phyloP scores from a whole-genome alignment of 2,888 invertebrate species.

The Busseola fusca region DNA sequence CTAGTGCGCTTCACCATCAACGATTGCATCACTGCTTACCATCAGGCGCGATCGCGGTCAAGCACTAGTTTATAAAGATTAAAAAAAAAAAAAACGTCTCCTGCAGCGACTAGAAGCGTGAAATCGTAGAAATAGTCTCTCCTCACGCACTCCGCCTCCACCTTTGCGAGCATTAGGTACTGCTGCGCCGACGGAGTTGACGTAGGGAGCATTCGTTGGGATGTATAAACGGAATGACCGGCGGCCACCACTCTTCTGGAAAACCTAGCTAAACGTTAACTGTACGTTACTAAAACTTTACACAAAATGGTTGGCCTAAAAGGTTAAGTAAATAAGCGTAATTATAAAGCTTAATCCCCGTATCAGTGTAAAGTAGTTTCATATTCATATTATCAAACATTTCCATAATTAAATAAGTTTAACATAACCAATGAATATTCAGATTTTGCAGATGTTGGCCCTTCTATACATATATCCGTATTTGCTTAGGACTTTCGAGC shows the following conservation, averaged over 20 bases:
- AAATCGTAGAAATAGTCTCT: no score
- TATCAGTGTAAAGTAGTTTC: background rate
- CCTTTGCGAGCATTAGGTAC: no score
- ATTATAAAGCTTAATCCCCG: background rate
- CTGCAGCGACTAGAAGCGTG: no score
- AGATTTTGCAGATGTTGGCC: background rate
- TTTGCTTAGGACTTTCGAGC: background rate
- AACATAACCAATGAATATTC: slow-evolving; percentile 1
- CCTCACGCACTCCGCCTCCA: no score
- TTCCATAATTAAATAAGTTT: background rate
- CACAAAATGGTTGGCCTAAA: background rate
- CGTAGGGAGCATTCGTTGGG: no score
- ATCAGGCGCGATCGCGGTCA: no score
- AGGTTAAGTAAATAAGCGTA: background rate
- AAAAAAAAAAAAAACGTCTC: no score
- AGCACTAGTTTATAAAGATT: no score
- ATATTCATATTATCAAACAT: background rate
- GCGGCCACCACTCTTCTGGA: background rate
- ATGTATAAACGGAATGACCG: no score
- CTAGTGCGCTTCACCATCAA: no score
- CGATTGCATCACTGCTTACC: no score
- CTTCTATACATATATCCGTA: background rate
- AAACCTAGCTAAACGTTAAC: background rate
- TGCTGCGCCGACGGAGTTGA: no score
- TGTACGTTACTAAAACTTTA: background rate